These are phyloP conservation scores for Megalopta genalis DNA, from an alignment of 1,140 invertebrate species.

Conservation along the genomic window DNA sequence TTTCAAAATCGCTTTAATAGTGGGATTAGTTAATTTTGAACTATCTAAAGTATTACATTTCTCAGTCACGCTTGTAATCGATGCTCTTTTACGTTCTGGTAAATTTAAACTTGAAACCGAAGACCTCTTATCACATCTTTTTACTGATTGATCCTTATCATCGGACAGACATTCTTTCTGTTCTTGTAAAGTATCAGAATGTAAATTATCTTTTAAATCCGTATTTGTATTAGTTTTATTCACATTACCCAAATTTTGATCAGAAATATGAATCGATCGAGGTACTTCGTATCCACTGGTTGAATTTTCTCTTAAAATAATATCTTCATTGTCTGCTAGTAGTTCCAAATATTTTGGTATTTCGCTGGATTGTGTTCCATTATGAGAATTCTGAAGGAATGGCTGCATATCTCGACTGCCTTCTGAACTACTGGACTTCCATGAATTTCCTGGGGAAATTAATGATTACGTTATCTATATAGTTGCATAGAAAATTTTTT, in stretches of 20 bases:
- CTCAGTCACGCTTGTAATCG: conserved; percentile 69
- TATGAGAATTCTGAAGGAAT: conserved; percentile 72
- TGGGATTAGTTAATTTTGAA: conserved; percentile 55
- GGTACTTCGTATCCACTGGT: conserved; percentile 83
- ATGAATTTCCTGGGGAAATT: conserved; percentile 73
- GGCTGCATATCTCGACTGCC: conserved; percentile 75
- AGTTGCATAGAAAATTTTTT: background rate
- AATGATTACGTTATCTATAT: background rate
- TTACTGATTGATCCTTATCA: conserved; percentile 42
- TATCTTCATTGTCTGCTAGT: conserved; percentile 78
- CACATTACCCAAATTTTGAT: conserved; percentile 50
- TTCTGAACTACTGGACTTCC: conserved; percentile 76
- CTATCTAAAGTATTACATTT: conserved; percentile 72
- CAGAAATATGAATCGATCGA: conserved; percentile 70
- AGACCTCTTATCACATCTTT: conserved; percentile 65
- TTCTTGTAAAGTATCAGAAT: conserved; percentile 26
- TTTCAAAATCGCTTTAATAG: conserved; percentile 52
- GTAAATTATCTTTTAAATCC: conserved; percentile 40
- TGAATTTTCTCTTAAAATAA: conserved; percentile 73
- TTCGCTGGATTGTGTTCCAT: conserved; percentile 64
- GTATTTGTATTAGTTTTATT: conserved; percentile 35
- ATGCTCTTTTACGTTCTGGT: conserved; percentile 67
- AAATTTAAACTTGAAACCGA: conserved; percentile 72
- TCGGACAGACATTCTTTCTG: conserved; percentile 22
- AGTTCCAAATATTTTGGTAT: conserved; percentile 82